These are phyloP conservation scores for Acrossocheilus fasciatus DNA, from an alignment of 2,797 vertebrate genomes.

Conservation along the genomic window DNA sequence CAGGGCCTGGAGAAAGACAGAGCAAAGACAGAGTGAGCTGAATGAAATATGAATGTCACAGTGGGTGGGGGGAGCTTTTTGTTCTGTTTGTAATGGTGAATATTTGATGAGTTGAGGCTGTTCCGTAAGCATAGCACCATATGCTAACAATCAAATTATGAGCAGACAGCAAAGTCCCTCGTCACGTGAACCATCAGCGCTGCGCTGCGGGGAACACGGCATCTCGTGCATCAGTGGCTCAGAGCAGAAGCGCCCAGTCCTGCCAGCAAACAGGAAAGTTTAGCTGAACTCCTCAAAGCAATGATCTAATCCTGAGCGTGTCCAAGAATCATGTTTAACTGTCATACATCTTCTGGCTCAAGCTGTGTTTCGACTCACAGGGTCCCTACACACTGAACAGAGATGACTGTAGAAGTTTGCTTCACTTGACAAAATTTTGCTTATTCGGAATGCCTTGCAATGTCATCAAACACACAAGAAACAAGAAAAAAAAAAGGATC, in stretches of 20 bases:
- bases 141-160: conserved; percentile 75
- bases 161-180: conserved; percentile 18
- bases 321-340: not conserved
- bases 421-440: not conserved
- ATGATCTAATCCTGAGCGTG: not conserved
- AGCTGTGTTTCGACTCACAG: not conserved
- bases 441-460: not conserved
- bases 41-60: conserved; percentile 74
- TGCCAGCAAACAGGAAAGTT: conserved; percentile 18
- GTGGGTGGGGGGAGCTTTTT: conserved; percentile 64
- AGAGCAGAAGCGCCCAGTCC: not conserved
- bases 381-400: not conserved
- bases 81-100: conserved; percentile 81
- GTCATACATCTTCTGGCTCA: not conserved
- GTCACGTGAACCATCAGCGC: conserved; percentile 21
- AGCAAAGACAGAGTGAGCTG: conserved; percentile 43
- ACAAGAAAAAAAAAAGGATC: not conserved
- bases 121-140: conserved; percentile 73
- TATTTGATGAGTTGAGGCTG: conserved; percentile 78
- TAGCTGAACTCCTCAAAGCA: not conserved
- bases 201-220: not conserved
- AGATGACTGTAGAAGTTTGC: not conserved
- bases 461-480: not conserved
- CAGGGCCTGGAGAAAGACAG: conserved; percentile 29
- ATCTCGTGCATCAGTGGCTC: not conserved